Evolutionary conservation across 2,888 invertebrate species (phyloP).

Genomic region (Oxyteleia sp.): DNA sequence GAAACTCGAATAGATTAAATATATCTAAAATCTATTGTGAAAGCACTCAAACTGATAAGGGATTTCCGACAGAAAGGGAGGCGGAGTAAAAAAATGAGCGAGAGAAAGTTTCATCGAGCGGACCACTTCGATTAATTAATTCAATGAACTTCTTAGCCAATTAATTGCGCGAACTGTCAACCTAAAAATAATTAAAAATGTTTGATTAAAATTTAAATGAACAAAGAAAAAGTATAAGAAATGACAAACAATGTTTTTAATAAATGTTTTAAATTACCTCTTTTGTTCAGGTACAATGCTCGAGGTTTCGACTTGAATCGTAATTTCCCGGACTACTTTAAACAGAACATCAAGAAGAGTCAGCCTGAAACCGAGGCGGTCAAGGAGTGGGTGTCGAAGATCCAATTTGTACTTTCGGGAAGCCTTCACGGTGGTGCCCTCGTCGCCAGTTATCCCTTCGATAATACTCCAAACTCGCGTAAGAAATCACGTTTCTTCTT

Average conservation of each 20-base stretch:
- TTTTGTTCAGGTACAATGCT: constrained; percentile 92
- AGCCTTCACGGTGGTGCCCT: constrained; percentile 98
- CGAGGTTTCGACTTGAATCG: constrained; percentile 97
- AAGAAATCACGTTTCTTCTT: constrained; percentile 88
- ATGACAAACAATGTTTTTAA: no score
- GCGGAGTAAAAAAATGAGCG: neutral
- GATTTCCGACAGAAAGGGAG: constrained; percentile 17
- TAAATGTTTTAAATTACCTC: no score
- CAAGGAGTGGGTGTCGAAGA: constrained; percentile 97
- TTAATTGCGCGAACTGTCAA: constrained; percentile 37
- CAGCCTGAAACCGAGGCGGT: constrained; percentile 98
- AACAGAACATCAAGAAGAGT: constrained; percentile 94
- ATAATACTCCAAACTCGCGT: constrained; percentile 98
- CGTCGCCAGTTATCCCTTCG: constrained; percentile 98
- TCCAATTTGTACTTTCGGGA: constrained; percentile 97
- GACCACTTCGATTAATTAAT: constrained; percentile 37
- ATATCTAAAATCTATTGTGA: constrained; percentile 45
- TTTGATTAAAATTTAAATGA: no score
- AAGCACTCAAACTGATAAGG: constrained; percentile 59
- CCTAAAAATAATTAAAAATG: no score
- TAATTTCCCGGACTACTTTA: constrained; percentile 98
- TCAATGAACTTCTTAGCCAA: constrained; percentile 14
- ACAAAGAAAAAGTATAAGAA: no score
- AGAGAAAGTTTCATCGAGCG: constrained; percentile 29
- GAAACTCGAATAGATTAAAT: constrained; percentile 52